A percentile compares a stretch with the other conserved stretches of the same genome.
Evolutionary conservation across 1,140 invertebrate species (phyloP).

Genomic region (Camponotus floridanus): DNA sequence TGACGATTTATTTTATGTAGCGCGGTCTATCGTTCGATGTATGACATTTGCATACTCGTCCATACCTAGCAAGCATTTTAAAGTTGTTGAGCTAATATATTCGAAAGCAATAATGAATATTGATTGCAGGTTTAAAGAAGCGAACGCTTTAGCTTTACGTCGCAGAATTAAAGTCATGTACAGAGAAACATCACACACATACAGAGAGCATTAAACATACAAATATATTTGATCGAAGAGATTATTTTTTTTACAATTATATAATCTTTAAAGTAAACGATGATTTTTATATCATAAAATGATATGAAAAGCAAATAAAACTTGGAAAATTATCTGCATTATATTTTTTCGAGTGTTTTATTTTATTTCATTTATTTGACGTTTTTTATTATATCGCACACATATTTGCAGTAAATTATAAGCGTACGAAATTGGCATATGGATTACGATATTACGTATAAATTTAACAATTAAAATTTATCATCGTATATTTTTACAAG

Average conservation of each 20-base stretch:
- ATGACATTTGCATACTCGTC: slow-evolving; percentile 38
- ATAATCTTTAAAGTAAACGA: background rate
- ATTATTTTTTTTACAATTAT: background rate
- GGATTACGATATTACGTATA: background rate
- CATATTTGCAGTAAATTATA: slow-evolving; percentile 1
- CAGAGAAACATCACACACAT: background rate
- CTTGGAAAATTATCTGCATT: background rate
- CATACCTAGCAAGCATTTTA: background rate
- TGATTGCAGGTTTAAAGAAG: slow-evolving; percentile 19
- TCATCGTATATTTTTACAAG: background rate
- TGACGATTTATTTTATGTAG: slow-evolving; percentile 36
- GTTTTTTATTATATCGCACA: background rate
- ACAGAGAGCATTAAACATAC: too few species aligned
- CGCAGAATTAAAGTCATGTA: background rate
- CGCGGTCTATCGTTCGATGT: slow-evolving; percentile 11
- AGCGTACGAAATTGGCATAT: background rate
- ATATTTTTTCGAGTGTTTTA: background rate
- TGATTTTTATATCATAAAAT: background rate
- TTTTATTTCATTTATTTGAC: background rate
- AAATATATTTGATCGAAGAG: too few species aligned
- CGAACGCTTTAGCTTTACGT: background rate
- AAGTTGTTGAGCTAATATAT: background rate
- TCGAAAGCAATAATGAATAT: slow-evolving; percentile 24
- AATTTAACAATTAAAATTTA: slow-evolving; percentile 7
- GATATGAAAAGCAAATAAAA: background rate